Conservation (phyloP, 30 jellyfish, hydroid and myxozoan genomes). For the Hydractinia echinata region DNA sequence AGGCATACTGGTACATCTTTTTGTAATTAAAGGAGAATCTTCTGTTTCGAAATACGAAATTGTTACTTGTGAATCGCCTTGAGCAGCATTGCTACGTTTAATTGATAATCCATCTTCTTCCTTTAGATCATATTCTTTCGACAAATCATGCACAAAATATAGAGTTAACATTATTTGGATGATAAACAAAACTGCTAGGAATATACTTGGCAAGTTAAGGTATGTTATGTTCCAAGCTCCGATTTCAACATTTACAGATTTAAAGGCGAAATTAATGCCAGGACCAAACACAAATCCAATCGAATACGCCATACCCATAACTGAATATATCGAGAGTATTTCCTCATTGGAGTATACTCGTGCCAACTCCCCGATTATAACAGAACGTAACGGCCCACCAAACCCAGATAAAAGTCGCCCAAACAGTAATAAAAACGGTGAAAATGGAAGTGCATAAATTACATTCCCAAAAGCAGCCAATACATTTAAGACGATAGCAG, state of each 20-base stretch:
- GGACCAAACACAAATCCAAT: slow-evolving; percentile 14
- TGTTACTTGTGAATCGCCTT: neutral
- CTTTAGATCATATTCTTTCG: slow-evolving; percentile 6
- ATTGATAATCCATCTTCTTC: neutral
- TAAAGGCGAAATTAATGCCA: neutral
- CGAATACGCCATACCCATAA: slow-evolving; percentile 10
- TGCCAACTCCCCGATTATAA: neutral
- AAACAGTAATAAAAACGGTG: neutral
- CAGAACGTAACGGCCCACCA: slow-evolving; percentile 14
- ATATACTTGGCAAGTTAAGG: neutral
- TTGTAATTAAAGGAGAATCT: neutral
- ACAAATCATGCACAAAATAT: neutral
- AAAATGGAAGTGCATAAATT: neutral
- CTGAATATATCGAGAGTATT: neutral
- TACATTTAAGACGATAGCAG: neutral
- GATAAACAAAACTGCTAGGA: neutral
- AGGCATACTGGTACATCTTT: neutral
- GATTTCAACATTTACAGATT: neutral
- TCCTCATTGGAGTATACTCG: slow-evolving; percentile 5
- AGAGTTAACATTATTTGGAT: neutral
- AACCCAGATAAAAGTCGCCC: slow-evolving; percentile 7
- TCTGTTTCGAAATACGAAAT: neutral
- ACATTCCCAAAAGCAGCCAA: neutral
- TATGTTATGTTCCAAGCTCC: slow-evolving; percentile 5
- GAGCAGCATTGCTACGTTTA: neutral